phyloP scores from a whole-genome alignment of 2,113 vertebrate species.

The Brienomyrus longianalis region DNA sequence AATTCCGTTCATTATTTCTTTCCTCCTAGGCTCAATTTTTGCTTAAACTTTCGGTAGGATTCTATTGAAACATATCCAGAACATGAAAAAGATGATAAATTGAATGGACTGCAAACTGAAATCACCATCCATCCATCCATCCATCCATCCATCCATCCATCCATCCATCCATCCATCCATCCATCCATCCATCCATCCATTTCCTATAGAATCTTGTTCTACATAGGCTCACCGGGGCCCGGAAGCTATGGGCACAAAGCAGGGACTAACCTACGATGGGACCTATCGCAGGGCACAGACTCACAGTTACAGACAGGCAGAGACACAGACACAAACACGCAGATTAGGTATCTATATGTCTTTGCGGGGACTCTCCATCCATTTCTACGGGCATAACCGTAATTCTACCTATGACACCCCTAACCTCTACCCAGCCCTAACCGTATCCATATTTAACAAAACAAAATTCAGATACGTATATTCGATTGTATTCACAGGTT shows the following conservation, averaged over 20 bases:
- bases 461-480: not conserved
- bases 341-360: not conserved
- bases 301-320: not conserved
- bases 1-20: not conserved
- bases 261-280: no score
- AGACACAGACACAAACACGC: not conserved
- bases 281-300: not conserved
- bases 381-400: not conserved
- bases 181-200: no score
- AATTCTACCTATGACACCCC: not conserved
- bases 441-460: not conserved
- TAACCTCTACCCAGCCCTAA: not conserved
- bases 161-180: no score
- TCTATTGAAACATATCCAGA: not conserved
- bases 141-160: no score
- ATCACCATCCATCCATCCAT: no score
- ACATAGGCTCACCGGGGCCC: no score
- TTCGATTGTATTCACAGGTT: not conserved
- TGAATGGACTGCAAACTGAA: no score
- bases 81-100: not conserved
- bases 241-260: no score
- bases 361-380: not conserved
- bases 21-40: not conserved
- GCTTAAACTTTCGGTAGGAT: not conserved
- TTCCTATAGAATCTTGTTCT: no score